Evolutionary conservation across 2,113 vertebrate genomes (phyloP), one percentile per base, ranked within the genome.

Genomic region (Nibea albiflora): DNA sequence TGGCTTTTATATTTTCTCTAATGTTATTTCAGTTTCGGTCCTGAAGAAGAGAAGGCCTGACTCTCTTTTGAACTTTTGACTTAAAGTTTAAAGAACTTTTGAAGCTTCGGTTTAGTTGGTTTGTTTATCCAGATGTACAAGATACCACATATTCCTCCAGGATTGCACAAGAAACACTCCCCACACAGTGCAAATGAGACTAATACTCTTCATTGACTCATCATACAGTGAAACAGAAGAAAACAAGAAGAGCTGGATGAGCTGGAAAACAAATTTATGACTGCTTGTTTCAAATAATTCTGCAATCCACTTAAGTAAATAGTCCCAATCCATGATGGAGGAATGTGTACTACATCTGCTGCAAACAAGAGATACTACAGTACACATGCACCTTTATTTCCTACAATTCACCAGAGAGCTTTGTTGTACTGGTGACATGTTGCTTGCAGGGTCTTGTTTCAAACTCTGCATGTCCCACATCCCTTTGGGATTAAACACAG

Each of bases 281-380:
- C 7, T 28, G 5, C 17, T 54, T 56, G 28, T 57, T 57, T 73
- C 3, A 57, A 58, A 47, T 9, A 11, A 24, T 28, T 22, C 12
- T 35, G n/a, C 31, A 71, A 46, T 56, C n/a, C 72, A 1, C 3
- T 17, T 35, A 19, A 62, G 4, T 46, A 75, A 81, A 78, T 47
- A 52, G n/a, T 72, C 8, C 53, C 47, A 20, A 60, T 44, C 17
- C 9, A 44, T 56, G 20, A 78, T 67, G 28, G 39, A 62, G 20
- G 49, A 50, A 53, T 54, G n/a, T 54, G 53, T 54, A 22, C 6
- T 49, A 16, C 8, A 74, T 19, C 12, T 57, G 5, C 65, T 64
- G n/a, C 17, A 61, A 77, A 69, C 63, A 46, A 74, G 44, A 71
- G 28, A 54, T 16, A 2, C 3, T 4, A 56, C 24, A 26, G 24